Evolutionary conservation across 2,113 vertebrate species (phyloP).

Genomic region (Shinisaurus crocodilurus): DNA sequence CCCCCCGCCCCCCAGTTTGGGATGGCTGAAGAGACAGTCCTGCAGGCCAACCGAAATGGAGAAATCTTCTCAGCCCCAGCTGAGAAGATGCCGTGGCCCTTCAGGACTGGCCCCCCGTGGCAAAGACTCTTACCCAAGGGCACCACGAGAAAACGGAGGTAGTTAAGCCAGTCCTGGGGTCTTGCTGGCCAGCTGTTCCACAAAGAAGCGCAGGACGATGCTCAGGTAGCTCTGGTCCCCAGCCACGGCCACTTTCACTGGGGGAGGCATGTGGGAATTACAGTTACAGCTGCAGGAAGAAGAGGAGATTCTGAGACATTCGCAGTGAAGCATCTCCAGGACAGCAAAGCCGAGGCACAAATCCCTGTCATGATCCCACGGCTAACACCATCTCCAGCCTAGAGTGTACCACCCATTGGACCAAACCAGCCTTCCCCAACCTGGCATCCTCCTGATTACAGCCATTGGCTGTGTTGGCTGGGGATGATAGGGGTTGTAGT

Average conservation of each 20-base stretch:
- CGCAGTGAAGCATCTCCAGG: background rate
- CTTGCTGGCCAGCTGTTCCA: slow-evolving; percentile 96
- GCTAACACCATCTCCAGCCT: background rate
- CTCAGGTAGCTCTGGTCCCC: slow-evolving; percentile 96
- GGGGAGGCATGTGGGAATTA: slow-evolving; percentile 94
- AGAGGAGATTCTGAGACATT: slow-evolving; percentile 8
- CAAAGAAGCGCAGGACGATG: slow-evolving; percentile 90
- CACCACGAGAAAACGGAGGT: slow-evolving; percentile 96
- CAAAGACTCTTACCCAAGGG: slow-evolving; percentile 84
- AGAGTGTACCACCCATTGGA: background rate
- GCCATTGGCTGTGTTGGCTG: background rate
- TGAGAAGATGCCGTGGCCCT: fast-evolving
- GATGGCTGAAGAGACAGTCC: background rate
- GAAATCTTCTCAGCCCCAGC: no score
- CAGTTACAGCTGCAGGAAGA: slow-evolving; percentile 89
- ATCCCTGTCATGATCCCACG: no score
- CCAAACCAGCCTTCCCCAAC: background rate
- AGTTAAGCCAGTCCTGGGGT: slow-evolving; percentile 98
- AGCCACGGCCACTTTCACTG: slow-evolving; percentile 94
- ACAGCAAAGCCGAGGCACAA: background rate
- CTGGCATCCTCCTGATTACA: background rate
- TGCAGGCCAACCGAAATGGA: no score
- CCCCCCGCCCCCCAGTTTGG: no score
- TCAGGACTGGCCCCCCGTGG: fast-evolving
- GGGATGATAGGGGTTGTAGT: background rate